Base-by-base conservation (phyloP, 1,140 invertebrate species). In the Polypedilum vanderplanki region DNA sequence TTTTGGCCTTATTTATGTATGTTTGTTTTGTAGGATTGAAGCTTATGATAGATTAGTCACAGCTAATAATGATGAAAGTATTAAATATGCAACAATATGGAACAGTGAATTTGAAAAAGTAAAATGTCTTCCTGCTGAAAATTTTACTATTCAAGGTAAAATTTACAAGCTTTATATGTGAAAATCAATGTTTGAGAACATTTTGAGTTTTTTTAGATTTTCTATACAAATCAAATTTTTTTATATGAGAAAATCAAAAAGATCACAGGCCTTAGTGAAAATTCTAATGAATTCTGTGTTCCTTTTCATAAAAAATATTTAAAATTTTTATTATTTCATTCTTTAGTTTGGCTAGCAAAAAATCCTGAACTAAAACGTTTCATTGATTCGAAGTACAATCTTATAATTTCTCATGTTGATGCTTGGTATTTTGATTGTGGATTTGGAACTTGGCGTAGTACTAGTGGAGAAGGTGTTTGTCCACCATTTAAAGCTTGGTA, bases 341-440 rank as follows among this genome's bases (percentile, higher is more conserved):
- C 24, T 57, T 57, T 15, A 57, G 46, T 57, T 12, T 57, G 46
- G 46, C 12, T 57, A 57, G 46, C 46, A 57, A 85, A 85, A 1
- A 91, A 90, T 88, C 83, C 86, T 0, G 87, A 90, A 77, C 91
- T 90, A 0, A 82, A 85, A 0, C 89, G 89, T 40, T 82, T 91
- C 0, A 78, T 91, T 4, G 85, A 88, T 65, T 87, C 88, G 65
- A 89, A 89, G 0, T 91, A 88, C 79, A 85, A 88, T 0, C 85
- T 90, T 9, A 88, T 93, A n/a, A 79, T 91, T 20, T 91, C 90
- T 0, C 90, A 92, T 79, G 89, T 91, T 18, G 90, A 93, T 78
- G 89, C 89, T 0, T 91, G 90, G 90, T 91, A 92, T 80, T 83
- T 93, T 65, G 90, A 92, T 77, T 92, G 91, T 78, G 90, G 90